These are phyloP conservation scores for Catalaphyllia jardinei DNA, from an alignment of 64 coral and sea anemone species.

Conservation along the genomic window DNA sequence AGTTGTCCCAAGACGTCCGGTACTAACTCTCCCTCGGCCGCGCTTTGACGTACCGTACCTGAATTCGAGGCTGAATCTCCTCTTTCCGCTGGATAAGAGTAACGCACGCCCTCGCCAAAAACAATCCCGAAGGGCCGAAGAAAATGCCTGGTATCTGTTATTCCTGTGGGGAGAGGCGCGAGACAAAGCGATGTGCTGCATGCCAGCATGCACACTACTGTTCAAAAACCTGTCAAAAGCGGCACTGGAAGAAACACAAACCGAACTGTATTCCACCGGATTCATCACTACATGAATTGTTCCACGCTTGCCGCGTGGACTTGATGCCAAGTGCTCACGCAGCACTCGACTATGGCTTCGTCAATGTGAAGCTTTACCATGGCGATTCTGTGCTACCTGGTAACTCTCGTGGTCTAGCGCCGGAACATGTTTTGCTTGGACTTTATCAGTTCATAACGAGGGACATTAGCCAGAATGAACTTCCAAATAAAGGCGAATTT, in stretches of 20 bases:
- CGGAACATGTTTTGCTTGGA: conserved; percentile 13
- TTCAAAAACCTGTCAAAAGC: conserved; percentile 54
- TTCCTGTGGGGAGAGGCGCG: not conserved
- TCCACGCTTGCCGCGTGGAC: not conserved
- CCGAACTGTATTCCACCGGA: conserved; percentile 27
- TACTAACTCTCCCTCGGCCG: too few species aligned
- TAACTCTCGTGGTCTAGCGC: not conserved
- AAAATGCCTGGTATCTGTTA: not conserved
- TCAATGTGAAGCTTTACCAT: conserved; percentile 26
- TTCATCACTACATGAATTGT: conserved; percentile 25
- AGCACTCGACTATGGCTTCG: conserved; percentile 43
- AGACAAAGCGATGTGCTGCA: conserved; percentile 7
- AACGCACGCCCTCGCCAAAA: too few species aligned
- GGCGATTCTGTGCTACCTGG: not conserved
- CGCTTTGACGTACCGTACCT: too few species aligned
- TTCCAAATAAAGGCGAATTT: not conserved
- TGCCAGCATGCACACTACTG: conserved; percentile 37
- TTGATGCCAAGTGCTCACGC: not conserved
- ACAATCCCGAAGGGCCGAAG: too few species aligned
- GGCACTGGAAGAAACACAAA: conserved; percentile 50
- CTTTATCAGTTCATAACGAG: conserved; percentile 10
- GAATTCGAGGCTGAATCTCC: too few species aligned
- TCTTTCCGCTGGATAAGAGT: too few species aligned
- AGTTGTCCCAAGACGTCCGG: too few species aligned
- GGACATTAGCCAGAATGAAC: conserved; percentile 4